Percentiles rank a stretch among this genome's conserved stretches.
These are phyloP conservation scores for Chironomus riparius DNA, from an alignment of 2,888 invertebrate genomes.

Conservation along the genomic window DNA sequence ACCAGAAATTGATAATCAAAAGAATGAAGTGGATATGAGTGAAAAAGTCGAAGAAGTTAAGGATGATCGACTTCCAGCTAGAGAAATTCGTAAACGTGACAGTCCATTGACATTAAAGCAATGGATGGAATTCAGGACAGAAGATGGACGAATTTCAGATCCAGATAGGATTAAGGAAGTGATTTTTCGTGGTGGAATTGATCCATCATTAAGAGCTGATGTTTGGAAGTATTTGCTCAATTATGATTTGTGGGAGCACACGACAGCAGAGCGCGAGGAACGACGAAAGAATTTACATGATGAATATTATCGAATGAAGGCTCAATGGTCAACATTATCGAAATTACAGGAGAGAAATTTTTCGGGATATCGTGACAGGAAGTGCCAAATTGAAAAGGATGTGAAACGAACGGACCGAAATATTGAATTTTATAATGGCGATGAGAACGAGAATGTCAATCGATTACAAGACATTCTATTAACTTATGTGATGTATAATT, in stretches of 20 bases:
- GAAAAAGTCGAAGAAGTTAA: conserved; percentile 58
- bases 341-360: conserved; percentile 81
- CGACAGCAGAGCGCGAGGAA: conserved; percentile 57
- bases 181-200: conserved; percentile 87
- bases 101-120: conserved; percentile 66
- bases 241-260: conserved; percentile 78
- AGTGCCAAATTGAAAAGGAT: conserved; percentile 94
- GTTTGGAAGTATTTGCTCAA: conserved; percentile 94
- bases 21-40: conserved; percentile 61
- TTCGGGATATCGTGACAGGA: conserved; percentile 77
- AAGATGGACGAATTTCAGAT: conserved; percentile 71
- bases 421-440: conserved; percentile 85
- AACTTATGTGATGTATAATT: conserved; percentile 99
- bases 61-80: conserved; percentile 46
- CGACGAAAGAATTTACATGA: conserved; percentile 63
- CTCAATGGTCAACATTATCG: conserved; percentile 90
- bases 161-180: conserved; percentile 69
- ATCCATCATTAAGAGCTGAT: conserved; percentile 62
- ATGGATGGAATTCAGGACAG: conserved; percentile 73
- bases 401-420: conserved; percentile 92
- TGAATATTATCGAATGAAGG: conserved; percentile 91
- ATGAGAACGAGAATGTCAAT: conserved; percentile 79
- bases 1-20: conserved; percentile 43
- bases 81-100: conserved; percentile 29
- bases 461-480: conserved; percentile 85